Evolutionary conservation across 1,140 invertebrate species (phyloP).

Genomic region (Brachionus plicatilis): DNA sequence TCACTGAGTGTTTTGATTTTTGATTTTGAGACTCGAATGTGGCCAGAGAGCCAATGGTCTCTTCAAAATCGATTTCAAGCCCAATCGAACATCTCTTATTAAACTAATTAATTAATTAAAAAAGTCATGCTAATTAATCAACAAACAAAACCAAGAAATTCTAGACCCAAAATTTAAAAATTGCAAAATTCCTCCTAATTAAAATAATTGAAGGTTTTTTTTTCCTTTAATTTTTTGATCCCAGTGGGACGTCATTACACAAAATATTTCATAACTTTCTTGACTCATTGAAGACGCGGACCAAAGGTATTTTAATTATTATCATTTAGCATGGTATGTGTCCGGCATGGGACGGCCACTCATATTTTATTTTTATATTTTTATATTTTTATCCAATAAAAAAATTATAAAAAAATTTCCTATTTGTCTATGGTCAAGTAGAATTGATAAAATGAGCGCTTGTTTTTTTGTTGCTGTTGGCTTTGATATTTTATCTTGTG

Average conservation of each 20-base stretch:
- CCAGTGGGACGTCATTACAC: conserved; percentile 1
- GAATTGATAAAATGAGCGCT: not conserved
- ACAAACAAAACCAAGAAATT: not conserved
- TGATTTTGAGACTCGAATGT: not conserved
- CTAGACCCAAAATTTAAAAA: not conserved
- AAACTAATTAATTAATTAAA: not conserved
- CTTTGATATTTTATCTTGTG: not conserved
- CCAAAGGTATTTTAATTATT: not conserved
- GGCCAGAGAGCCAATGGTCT: not conserved
- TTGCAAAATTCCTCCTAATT: conserved; percentile 1
- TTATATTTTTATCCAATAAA: not conserved
- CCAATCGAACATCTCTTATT: not conserved
- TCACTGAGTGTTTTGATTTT: not conserved
- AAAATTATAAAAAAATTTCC: too few relatives aligned
- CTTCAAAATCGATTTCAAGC: conserved; percentile 11
- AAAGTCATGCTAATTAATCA: not conserved
- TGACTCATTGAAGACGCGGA: not conserved
- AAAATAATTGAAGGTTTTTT: not conserved
- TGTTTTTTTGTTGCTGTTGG: not conserved
- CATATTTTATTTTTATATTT: too few relatives aligned
- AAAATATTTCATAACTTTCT: not conserved
- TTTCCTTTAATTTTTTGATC: not conserved
- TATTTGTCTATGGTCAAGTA: too few relatives aligned
- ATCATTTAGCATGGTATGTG: not conserved
- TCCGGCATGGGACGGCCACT: not conserved